These are phyloP conservation scores for Eupleurogrammus muticus DNA, from an alignment of 2,797 vertebrate genomes.

Conservation along the genomic window DNA sequence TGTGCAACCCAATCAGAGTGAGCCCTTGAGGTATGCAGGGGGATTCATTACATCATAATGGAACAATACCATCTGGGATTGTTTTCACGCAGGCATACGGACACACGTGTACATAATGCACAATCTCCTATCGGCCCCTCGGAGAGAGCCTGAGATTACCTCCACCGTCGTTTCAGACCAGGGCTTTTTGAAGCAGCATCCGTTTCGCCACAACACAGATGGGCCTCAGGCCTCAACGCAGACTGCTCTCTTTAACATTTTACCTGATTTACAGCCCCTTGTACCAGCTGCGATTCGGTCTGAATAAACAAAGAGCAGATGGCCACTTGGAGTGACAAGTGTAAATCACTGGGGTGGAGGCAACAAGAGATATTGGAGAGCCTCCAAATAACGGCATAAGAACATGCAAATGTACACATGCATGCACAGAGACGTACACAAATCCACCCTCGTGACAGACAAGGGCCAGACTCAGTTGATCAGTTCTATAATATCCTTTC, in stretches of 20 bases:
- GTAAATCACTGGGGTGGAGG: constrained; percentile 52
- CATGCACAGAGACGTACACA: constrained; percentile 33
- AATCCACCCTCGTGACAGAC: neutral
- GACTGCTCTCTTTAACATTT: constrained; percentile 52
- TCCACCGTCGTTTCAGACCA: constrained; percentile 15
- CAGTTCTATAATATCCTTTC: constrained; percentile 1
- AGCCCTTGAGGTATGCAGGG: constrained; percentile 8
- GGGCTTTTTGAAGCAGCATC: constrained; percentile 22
- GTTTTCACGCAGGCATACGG: constrained; percentile 23
- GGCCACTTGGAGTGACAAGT: constrained; percentile 64
- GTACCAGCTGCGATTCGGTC: constrained; percentile 45
- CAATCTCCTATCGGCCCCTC: constrained; percentile 1
- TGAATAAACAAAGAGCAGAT: constrained; percentile 70
- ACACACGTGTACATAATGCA: constrained; percentile 6
- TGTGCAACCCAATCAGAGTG: constrained; percentile 20
- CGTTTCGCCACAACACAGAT: constrained; percentile 29
- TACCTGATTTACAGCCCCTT: constrained; percentile 60
- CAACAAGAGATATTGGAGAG: constrained; percentile 37
- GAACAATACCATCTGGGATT: constrained; percentile 9
- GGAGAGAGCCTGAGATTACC: constrained; percentile 12
- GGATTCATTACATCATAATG: constrained; percentile 29
- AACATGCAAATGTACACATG: constrained; percentile 55
- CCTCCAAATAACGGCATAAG: constrained; percentile 15
- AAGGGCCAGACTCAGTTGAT: neutral
- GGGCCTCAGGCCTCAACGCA: constrained; percentile 38